Evolutionary conservation across 1,140 invertebrate genomes (phyloP), one percentile per base, ranked within the genome.

Genomic region (Chlorops oryzae): DNA sequence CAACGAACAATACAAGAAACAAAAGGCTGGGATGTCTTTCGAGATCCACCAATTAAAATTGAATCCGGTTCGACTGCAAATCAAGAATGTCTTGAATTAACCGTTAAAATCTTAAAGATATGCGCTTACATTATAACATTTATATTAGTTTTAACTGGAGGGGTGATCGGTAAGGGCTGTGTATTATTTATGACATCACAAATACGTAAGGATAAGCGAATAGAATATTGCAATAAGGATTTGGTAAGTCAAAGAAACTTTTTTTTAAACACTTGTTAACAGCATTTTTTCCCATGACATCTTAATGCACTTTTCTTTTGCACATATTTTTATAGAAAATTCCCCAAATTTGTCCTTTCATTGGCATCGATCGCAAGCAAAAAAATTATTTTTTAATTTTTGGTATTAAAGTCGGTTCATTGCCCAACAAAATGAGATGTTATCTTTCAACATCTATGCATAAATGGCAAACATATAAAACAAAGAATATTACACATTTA

Each of bases 1-100:
- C 86, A 87, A 72, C 77, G 89, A 57, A 90, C 87, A 37, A 82
- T 90, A 53, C 81, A 81, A 62, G 90, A 93, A 70, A 92, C 88
- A 50, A 93, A 93, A 85, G 88, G 86, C 82, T 96, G 92, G 92
- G 92, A 96, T 79, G 90, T 94, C 13, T 96, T 96, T 76, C 77
- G 90, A 64, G 86, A 91, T 71, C 86, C 90, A 45, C 91, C 91
- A 7, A 84, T 84, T 48, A 90, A 91, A 70, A 81, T 85, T 62
- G 89, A 92, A 70, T 89, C 87, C 53, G 88, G 88, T 42, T 92
- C 89, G 23, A 89, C 89, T 81, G 88, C 87, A 44, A 89, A 84
- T 65, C 88, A 92, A 72, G 83, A 81, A 70, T 92, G 88, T 71
- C 75, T 92, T 53, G 88, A 92, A 61, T 78, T 89, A 61, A 90